Base-by-base conservation (phyloP, 1,140 invertebrate genomes). In the Aphelenchoides avenae region DNA sequence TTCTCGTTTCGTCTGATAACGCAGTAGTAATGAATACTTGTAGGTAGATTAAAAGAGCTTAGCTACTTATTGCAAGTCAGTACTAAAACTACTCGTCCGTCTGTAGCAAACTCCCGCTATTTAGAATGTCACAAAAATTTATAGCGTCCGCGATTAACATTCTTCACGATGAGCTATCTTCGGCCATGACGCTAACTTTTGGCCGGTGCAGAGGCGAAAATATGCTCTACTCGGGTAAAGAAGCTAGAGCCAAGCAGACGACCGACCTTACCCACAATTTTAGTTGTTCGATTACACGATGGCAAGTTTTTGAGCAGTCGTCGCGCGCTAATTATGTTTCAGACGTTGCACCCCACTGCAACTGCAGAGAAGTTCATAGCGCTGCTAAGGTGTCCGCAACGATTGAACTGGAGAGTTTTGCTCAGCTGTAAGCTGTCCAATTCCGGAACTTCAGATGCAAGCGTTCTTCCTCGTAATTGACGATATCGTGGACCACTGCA, bases 401-500 rank as follows among this genome's bases (percentile, higher is more conserved):
- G n/a, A 22, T 77, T 7, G 72, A 75, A 66, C 54, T 75, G 57
- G 70, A 76, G 6, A 29, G 55, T 65, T 60, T 39, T 15, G 27
- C 24, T 18, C 24, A 26, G 15, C n/a, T 7, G 22, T 5, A 41
- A 30, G 4, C 11, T 40, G 9, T 31, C n/a, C n/a, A n/a, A n/a
- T 24, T 22, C 34, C 29, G 3, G 29, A n/a, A 46, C 56, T 63
- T 43, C 66, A 85, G 84, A 69, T 86, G 1, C 91, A 96, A 82
- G 86, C 87, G 18, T 89, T 85, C 74, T 87, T 91, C 59, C 77
- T 96, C 3, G 79, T 96, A 0, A 73, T 84, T 6, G 91, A 94
- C 79, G 93, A 97, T 78, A 85, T 97, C 13, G 90, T 94, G 85
- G 91, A 97, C 77, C 78, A 83, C 18, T 86, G 87, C 15, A 79